Evolutionary conservation across 2,797 vertebrate species (phyloP), one percentile per base, ranked within the genome.

Genomic region (Merluccius polli): DNA sequence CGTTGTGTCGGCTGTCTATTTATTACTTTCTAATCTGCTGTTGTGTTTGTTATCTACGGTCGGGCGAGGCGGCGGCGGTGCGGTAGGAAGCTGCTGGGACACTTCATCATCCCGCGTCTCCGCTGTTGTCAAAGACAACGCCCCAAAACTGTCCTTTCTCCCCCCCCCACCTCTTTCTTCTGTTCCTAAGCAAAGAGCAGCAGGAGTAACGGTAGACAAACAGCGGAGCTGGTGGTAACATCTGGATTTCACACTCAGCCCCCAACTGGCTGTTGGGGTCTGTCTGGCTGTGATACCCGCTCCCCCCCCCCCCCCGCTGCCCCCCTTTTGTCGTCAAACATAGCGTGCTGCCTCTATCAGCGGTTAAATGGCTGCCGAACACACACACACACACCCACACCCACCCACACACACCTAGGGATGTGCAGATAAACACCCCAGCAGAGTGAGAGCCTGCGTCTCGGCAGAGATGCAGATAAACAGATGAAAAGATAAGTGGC

Each of bases 101-200:
- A 86, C 92, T 91, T 89, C 86, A 91, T 91, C 89, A 90, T 89
- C 90, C 86, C 6, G 10, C 82, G 84, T 87, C 92, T 89, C 84
- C 87, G 87, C 27, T 85, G 86, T 84, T 89, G 88, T 93, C 91
- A 92, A 91, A 87, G 86, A 86, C 85, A 89, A 87, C 88, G 82
- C 82, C 83, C 77, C 69, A 78, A 84, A n/a, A 24, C 21, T n/a
- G 6, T 24, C 24, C 52, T 59, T n/a, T 41, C 5, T 36, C 11
- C 13, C 38, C 44, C 44, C 41, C 12, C n/a, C n/a, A n/a, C n/a
- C 33, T 35, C 18, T 81, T 83, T 87, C 81, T 78, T 90, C 85
- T 81, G 75, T 81, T 86, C 80, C 82, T 83, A 77, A 80, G 85
- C 75, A 77, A 79, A 85, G 87, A 89, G 29, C 29, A 30, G 85